Evolutionary conservation across 2,888 invertebrate species (phyloP), one percentile per base, ranked within the genome.

Genomic region (Sphaerophoria rueppellii): DNA sequence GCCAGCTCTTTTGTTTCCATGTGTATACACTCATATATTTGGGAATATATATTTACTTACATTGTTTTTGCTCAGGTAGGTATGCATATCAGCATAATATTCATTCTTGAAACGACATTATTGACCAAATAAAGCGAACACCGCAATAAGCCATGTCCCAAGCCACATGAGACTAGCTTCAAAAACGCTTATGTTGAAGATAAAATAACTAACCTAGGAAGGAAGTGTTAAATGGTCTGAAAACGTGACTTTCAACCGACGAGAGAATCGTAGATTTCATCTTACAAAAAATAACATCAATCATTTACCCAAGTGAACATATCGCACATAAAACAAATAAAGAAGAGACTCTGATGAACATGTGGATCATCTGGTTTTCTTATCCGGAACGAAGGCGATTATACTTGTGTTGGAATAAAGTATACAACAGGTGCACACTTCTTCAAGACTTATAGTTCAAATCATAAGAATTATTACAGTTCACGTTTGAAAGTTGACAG

Each of bases 401-500:
- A 24, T 69, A 63, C 69, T 9, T 40, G 35, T 72, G 73, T 82
- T 63, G 24, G 24, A 24, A 2, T 24, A 78, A 69, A 82, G 50
- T 57, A n/a, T 58, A 70, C 78, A 82, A 82, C 73, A 73, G 73
- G 73, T 82, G 57, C 48, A 50, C 50, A 24, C 24, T 24, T 24
- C 24, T 24, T 24, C 24, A 24, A 24, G 24, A 24, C 24, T 24
- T 24, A 24, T 24, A 24, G 24, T 24, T 24, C 24, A 24, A 24
- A 24, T 24, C 24, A 24, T 24, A 24, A 24, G 24, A 24, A 24
- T 24, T 24, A 24, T 24, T 24, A 24, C 24, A 24, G 24, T 24
- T 24, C 24, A 2, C 24, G 24, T 24, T 24, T 24, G 24, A 24
- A 24, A 24, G 24, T 24, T 24, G 24, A 24, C 24, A 24, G 24